These are phyloP conservation scores for Pterois miles DNA, from an alignment of 2,797 vertebrate species.

Conservation along the genomic window DNA sequence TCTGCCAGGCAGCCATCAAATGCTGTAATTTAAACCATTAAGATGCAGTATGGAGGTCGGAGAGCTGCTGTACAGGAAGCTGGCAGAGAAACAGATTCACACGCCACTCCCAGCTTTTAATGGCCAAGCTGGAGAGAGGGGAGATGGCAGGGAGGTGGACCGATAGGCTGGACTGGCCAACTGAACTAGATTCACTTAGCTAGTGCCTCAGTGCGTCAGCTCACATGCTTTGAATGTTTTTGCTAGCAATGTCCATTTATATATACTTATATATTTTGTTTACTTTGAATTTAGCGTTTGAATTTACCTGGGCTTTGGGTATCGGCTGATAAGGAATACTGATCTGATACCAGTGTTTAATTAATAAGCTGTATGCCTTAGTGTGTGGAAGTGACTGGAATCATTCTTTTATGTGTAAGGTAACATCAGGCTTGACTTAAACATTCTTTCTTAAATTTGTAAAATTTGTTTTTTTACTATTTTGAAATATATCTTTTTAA, in stretches of 20 bases:
- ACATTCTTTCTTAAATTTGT: too few relatives aligned
- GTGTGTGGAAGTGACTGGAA: too few relatives aligned
- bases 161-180: background rate
- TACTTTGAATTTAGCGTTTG: background rate
- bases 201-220: background rate
- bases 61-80: slow-evolving; percentile 42
- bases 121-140: slow-evolving; percentile 19
- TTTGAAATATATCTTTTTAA: too few relatives aligned
- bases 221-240: slow-evolving; percentile 11
- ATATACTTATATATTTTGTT: background rate
- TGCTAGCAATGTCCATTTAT: background rate
- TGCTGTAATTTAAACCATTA: slow-evolving; percentile 61
- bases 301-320: too few relatives aligned
- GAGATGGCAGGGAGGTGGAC: slow-evolving; percentile 34
- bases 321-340: too few relatives aligned
- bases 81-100: slow-evolving; percentile 60
- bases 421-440: too few relatives aligned
- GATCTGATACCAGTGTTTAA: too few relatives aligned
- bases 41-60: slow-evolving; percentile 50
- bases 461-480: too few relatives aligned
- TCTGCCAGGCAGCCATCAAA: slow-evolving; percentile 68
- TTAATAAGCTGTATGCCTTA: too few relatives aligned
- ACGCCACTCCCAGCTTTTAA: slow-evolving; percentile 53
- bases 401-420: too few relatives aligned
- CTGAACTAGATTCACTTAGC: slow-evolving; percentile 13